A percentile compares a stretch with the other conserved stretches of the same genome.
Conservation (phyloP, 1,140 invertebrate genomes). For the Centruroides vittatus region DNA sequence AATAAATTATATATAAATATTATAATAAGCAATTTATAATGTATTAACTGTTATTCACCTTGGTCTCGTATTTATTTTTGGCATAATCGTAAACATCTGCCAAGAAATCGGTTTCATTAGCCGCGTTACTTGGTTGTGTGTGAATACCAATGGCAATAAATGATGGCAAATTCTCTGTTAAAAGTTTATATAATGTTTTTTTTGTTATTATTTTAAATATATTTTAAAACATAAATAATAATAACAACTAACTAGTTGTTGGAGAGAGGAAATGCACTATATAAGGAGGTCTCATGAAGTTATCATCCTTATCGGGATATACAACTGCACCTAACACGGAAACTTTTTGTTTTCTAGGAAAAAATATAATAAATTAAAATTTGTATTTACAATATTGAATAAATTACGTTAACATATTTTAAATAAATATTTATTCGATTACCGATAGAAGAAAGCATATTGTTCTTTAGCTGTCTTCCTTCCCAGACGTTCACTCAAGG, state of each 20-base stretch:
- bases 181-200: background rate
- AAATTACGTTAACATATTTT: too few species aligned
- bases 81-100: conserved; percentile 11
- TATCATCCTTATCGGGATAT: conserved; percentile 2
- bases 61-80: background rate
- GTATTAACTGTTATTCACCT: background rate
- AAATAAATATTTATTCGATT: background rate
- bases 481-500: conserved; percentile 8
- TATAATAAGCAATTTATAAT: too few species aligned
- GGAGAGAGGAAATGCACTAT: conserved; percentile 9
- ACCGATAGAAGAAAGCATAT: conserved; percentile 12
- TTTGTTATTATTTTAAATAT: too few species aligned
- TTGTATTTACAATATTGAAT: too few species aligned
- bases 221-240: too few species aligned
- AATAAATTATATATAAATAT: background rate
- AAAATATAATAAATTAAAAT: background rate
- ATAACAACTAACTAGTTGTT: conserved; percentile 4
- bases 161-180: conserved; percentile 1
- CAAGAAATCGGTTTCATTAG: conserved; percentile 8
- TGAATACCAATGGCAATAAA: conserved; percentile 7
- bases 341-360: conserved; percentile 4
- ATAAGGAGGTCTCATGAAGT: conserved; percentile 12
- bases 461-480: conserved; percentile 10
- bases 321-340: background rate
- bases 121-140: conserved; percentile 8